A percentile compares a stretch with the other conserved stretches of the same genome.
Conservation (phyloP, 2,888 invertebrate species). For the Ectemnius continuus region DNA sequence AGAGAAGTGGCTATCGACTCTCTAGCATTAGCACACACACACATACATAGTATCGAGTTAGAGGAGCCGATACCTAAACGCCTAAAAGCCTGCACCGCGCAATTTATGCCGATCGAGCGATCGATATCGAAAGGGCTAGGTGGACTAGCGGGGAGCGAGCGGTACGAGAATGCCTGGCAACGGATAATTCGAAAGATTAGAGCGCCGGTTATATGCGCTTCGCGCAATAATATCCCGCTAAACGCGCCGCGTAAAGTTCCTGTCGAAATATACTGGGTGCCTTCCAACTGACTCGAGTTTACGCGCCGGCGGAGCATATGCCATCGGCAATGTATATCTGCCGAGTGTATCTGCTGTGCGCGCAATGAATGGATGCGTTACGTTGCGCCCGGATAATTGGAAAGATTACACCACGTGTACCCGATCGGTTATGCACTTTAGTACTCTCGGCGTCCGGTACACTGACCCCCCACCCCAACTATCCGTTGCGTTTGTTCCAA, state of each 20-base stretch:
- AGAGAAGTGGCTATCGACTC: not conserved
- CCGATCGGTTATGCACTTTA: conserved; percentile 49
- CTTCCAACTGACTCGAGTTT: conserved; percentile 32
- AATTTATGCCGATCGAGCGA: conserved; percentile 17
- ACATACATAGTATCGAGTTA: too few species aligned
- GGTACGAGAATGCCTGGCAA: conserved; percentile 26
- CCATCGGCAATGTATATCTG: conserved; percentile 40
- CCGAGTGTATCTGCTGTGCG: conserved; percentile 34
- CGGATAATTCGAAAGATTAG: conserved; percentile 59
- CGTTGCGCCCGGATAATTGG: conserved; percentile 57
- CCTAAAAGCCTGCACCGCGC: not conserved
- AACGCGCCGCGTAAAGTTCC: conserved; percentile 36
- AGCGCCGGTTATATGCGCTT: conserved; percentile 50
- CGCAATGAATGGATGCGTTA: conserved; percentile 52
- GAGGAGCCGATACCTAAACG: conserved; percentile 7
- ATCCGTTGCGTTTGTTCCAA: conserved; percentile 32
- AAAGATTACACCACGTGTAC: conserved; percentile 53
- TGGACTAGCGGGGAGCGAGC: too few species aligned
- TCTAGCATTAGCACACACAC: too few species aligned
- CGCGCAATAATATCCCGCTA: conserved; percentile 35
- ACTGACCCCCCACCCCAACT: conserved; percentile 14
- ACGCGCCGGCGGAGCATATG: conserved; percentile 24
- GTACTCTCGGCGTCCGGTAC: conserved; percentile 25
- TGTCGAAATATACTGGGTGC: conserved; percentile 40
- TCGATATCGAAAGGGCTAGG: conserved; percentile 34